Evolutionary conservation across 2,888 invertebrate genomes (phyloP), one percentile per base, ranked within the genome.

Genomic region (Spisula solida): DNA sequence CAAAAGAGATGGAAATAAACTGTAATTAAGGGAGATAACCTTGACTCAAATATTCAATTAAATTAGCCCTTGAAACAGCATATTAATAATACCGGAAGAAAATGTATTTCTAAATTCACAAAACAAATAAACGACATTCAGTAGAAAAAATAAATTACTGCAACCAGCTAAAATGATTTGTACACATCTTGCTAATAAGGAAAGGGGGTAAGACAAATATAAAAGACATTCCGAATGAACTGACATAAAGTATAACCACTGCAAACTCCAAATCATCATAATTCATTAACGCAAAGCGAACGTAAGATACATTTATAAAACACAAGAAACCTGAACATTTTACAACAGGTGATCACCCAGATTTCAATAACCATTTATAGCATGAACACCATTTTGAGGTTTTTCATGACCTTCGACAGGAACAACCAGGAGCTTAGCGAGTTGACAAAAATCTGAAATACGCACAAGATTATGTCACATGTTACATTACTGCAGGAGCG

Each of bases 81-180:
- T 75, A 75, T 51, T 48, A 18, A 31, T 25, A 48, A 75, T 70
- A 31, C 31, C 6, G 31, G 31, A 16, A 16, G 31, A 34, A 75
- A 80, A 47, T 14, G 25, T 48, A 75, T 55, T 78, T 85, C 48
- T 56, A 60, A 56, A 55, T 78, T 85, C 51, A 79, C 75, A 51
- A 83, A 48, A 75, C 56, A 60, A 79, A 85, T 78, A 18, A 25
- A 51, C 18, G 31, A 18, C 51, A 48, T 55, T 51, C 55, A 31
- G 78, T 84, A 84, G 84, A 84, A 84, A 66, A 82, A 85, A 85
- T 85, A 85, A 85, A 85, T 85, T 79, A 85, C 78, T 85, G 84
- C 85, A 85, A 85, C 51, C 78, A n/a, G 85, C 85, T 85, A 85
- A 41, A 85, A 31, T 34, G 78, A 55, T 85, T 85, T 85, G 55